Conservation (phyloP, 30 jellyfish, hydroid and myxozoan species). For the Aurelia coerulea region DNA sequence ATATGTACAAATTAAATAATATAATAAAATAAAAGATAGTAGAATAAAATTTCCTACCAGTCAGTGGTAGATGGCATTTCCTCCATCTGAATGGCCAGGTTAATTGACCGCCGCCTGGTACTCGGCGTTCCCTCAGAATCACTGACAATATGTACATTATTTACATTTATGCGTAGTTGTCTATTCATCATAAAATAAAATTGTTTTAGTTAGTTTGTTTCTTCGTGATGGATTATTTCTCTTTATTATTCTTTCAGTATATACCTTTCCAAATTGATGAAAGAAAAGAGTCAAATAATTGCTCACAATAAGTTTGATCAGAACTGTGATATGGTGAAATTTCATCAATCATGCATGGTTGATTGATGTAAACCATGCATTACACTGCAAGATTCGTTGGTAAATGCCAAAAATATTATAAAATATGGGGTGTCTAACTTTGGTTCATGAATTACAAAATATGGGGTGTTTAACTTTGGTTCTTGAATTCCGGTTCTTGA, state of each 20-base stretch:
- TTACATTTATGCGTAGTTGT: not conserved
- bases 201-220: not conserved
- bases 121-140: constrained; percentile 6
- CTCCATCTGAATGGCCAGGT: constrained; percentile 8
- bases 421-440: no score
- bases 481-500: no score
- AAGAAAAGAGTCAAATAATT: not conserved
- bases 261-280: constrained; percentile 10
- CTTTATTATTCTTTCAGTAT: constrained; percentile 1
- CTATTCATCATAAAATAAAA: constrained; percentile 13
- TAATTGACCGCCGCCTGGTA: constrained; percentile 11
- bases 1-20: no score
- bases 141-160: not conserved
- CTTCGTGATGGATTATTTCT: constrained; percentile 2
- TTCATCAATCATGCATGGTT: constrained; percentile 27
- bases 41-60: not conserved
- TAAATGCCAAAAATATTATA: constrained; percentile 8
- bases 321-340: constrained; percentile 30
- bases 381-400: no score
- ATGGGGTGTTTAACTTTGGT: no score
- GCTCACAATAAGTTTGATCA: not conserved
- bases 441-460: no score
- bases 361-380: no score
- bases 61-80: constrained; percentile 6
- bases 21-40: no score